Evolutionary conservation across 2,113 vertebrate species (phyloP).

Genomic region (Leptosomus discolor): DNA sequence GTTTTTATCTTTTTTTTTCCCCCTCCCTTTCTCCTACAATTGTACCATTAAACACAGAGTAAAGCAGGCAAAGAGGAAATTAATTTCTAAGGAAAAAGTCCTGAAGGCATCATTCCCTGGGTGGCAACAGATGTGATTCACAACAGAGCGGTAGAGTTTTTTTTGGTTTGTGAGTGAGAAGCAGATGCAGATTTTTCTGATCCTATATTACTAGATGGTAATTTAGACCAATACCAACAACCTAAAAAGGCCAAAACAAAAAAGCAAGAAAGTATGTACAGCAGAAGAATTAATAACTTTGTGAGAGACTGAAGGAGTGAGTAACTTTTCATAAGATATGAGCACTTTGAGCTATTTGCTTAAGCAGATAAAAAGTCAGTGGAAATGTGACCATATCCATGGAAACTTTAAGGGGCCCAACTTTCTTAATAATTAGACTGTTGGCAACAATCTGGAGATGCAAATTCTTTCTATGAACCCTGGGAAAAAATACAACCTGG

Average conservation of each 20-base stretch:
- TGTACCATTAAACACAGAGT: conserved; percentile 68
- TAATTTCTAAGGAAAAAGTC: conserved; percentile 52
- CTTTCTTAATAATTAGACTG: background rate
- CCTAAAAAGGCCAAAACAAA: background rate
- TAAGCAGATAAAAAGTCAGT: background rate
- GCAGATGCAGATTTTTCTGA: conserved; percentile 36
- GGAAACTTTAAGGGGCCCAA: background rate
- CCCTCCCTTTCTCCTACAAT: background rate
- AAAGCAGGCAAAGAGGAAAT: conserved; percentile 60
- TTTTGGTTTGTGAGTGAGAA: background rate
- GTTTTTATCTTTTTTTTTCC: too few species aligned
- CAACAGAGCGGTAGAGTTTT: background rate
- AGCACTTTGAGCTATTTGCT: background rate
- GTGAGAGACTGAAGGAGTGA: background rate
- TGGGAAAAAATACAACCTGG: background rate
- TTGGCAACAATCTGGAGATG: background rate
- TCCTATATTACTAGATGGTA: background rate
- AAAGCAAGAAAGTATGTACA: background rate
- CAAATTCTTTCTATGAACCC: background rate
- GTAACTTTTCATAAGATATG: background rate
- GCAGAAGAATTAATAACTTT: background rate
- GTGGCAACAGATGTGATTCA: conserved; percentile 47
- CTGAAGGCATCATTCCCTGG: conserved; percentile 55
- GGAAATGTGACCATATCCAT: background rate
- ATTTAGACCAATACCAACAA: background rate